Evolutionary conservation across 2,888 invertebrate genomes (phyloP), one percentile per base, ranked within the genome.

Genomic region (Tenthredo scrophulariae): DNA sequence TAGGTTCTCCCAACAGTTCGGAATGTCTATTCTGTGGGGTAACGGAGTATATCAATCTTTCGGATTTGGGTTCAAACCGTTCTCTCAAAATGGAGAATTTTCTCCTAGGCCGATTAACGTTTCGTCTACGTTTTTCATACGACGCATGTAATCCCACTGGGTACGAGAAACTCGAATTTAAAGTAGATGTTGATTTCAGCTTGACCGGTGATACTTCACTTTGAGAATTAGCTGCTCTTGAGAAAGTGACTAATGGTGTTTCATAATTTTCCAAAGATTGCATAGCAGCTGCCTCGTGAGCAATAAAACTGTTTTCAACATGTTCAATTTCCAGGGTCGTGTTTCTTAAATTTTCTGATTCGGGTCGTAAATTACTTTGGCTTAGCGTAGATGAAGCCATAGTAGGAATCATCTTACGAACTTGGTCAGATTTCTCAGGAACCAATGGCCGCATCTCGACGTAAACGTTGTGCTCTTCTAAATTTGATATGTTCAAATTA

Each of bases 71-170:
- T 91, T 95, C 95, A 91, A 95, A 95, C 86, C 94, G 94, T 89
- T 95, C 95, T 88, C 95, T 93, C 26, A 95, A 90, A 85, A 95
- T 93, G 4, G 95, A 95, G 91, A 95, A 95, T 90, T 95, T 95
- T 87, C 95, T 92, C 85, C 95, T 93, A 0, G 95, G 95, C 89
- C 94, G 94, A 87, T 92, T 94, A 86, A 93, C 92, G 15, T 90
- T 89, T 72, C 84, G 88, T 72, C 83, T 86, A 37, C 87, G 87
- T 62, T 88, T 90, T 0, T 90, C 89, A 22, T 79, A 46, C 18
- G 84, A 50, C 54, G 70, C 65, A 46, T 83, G 46, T 46, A 65
- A 22, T 67, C 83, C 83, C 18, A 50, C 29, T 26, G 84, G 40
- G 37, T 74, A 72, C 75, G 85, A 58, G 50, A 85, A 84, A 85